Base-by-base conservation (phyloP, 2,113 vertebrate species). In the Osmerus eperlanus region DNA sequence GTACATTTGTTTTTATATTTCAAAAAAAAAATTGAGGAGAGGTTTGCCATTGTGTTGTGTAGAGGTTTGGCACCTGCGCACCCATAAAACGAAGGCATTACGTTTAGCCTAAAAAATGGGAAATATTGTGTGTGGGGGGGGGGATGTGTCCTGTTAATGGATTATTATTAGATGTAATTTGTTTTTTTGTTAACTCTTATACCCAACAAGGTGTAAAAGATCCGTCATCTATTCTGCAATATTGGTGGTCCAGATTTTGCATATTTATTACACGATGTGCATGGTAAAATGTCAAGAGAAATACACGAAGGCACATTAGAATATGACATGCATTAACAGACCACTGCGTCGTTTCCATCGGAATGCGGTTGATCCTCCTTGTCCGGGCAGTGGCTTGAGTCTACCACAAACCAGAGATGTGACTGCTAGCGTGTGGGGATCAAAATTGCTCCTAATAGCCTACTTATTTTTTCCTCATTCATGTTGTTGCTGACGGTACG, bases 321-420 rank as follows among this genome's bases (percentile, higher is more conserved):
- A 29, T 64, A 25, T 51, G 9, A 55, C 70, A 25, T 69, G 66
- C 19, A 52, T 65, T 23, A 83, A 69, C 65, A 77, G 15, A 64
- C 62, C 82, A 85, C 86, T 90, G 88, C 88, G 86, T 88, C 86
- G 84, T 89, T 91, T 90, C 85, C 76, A 89, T 90, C 87, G 87
- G 90, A 91, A 90, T 90, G 90, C 86, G 83, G 86, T 81, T 76
- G 76, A n/a, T 29, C 55, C 18, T 71, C 56, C 36, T 73, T 65
- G 32, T 13, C 79, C 29, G 60, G 51, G 19, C 71, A 65, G 73
- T 75, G 81, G 80, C 62, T 47, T 19, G 5, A 65, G 79, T 63
- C 41, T 74, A 70, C 78, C 81, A 70, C 69, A 70, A 78, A 71
- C 28, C 63, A 75, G 80, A 78, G 75, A 77, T 65, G 32, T 47